A percentile compares a stretch with the other conserved stretches of the same genome.
These are phyloP conservation scores for Plebejus argus DNA, from an alignment of 2,888 invertebrate species.

Conservation along the genomic window DNA sequence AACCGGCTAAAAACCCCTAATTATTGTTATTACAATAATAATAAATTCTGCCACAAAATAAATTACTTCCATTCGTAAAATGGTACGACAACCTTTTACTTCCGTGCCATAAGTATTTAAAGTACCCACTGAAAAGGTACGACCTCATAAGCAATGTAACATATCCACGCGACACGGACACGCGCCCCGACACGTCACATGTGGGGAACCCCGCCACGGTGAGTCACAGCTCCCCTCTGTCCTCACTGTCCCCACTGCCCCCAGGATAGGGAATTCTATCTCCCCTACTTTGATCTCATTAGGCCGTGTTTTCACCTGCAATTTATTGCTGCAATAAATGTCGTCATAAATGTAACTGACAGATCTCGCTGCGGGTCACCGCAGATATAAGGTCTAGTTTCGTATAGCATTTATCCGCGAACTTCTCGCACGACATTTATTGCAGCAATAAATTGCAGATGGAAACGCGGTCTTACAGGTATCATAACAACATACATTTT, in stretches of 20 bases:
- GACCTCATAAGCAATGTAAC: not conserved
- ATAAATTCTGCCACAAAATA: not conserved
- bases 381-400: no score
- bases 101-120: not conserved
- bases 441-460: no score
- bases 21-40: not conserved
- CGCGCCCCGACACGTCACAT: not conserved
- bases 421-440: no score
- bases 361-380: no score
- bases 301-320: no score
- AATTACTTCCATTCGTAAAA: not conserved
- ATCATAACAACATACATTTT: not conserved
- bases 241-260: not conserved
- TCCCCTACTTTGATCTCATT: constrained; percentile 1
- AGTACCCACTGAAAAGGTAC: not conserved
- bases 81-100: not conserved
- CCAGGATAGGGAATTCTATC: not conserved
- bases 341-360: no score
- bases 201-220: not conserved
- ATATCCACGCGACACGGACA: not conserved
- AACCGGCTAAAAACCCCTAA: no score
- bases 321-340: no score
- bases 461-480: no score
- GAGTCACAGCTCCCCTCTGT: not conserved
- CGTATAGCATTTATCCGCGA: no score